These are phyloP conservation scores for Oxyteleia sp. DNA, from an alignment of 2,888 invertebrate species.

Conservation along the genomic window DNA sequence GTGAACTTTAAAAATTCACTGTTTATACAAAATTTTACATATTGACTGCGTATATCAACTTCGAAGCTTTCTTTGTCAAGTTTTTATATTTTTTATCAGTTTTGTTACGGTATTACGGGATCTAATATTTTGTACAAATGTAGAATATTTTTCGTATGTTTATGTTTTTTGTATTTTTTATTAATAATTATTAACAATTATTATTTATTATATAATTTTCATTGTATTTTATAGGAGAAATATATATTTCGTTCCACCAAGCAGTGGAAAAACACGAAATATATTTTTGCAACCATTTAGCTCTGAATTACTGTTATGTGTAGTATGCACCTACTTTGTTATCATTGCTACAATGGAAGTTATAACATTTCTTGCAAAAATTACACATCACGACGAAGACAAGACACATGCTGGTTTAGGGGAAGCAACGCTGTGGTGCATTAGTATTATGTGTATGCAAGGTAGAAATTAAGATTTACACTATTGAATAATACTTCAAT, in stretches of 20 bases:
- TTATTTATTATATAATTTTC: too few relatives aligned
- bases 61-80: too few relatives aligned
- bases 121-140: too few relatives aligned
- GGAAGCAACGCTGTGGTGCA: conserved; percentile 90
- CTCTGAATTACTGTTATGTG: conserved; percentile 88
- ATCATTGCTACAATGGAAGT: conserved; percentile 88
- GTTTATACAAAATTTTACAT: too few relatives aligned
- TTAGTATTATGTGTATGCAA: conserved; percentile 91
- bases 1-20: too few relatives aligned
- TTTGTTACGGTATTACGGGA: too few relatives aligned
- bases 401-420: conserved; percentile 85
- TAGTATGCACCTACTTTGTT: conserved; percentile 88
- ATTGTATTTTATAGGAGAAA: conserved; percentile 88
- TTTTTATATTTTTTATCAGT: too few relatives aligned
- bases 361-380: conserved; percentile 87
- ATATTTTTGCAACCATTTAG: conserved; percentile 91
- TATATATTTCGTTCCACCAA: conserved; percentile 90
- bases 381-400: conserved; percentile 83
- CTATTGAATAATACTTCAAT: too few relatives aligned
- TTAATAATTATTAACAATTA: too few relatives aligned
- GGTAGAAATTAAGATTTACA: conserved; percentile 87
- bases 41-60: too few relatives aligned
- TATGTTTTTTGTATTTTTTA: too few relatives aligned
- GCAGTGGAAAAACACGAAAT: conserved; percentile 89
- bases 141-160: too few relatives aligned